These are phyloP conservation scores for Thymelicus lineola DNA, from an alignment of 2,888 invertebrate genomes.

Conservation along the genomic window DNA sequence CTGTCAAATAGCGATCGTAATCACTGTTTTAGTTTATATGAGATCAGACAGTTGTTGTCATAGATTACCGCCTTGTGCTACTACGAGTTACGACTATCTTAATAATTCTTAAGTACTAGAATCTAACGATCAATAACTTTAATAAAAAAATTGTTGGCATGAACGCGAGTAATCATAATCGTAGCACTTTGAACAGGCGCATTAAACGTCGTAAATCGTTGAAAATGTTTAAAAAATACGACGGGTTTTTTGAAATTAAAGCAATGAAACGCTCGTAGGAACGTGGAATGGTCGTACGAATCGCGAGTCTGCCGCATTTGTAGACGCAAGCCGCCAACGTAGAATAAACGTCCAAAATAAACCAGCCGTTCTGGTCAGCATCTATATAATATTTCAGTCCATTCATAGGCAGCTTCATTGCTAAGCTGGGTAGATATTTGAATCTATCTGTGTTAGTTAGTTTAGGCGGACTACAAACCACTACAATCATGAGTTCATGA, in stretches of 20 bases:
- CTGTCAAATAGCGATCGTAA: constrained; percentile 2
- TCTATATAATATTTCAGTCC: constrained; percentile 68
- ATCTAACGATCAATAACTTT: background rate
- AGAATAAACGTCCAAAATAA: constrained; percentile 68
- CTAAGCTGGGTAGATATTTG: too few species aligned
- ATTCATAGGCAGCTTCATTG: constrained; percentile 51
- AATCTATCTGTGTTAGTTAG: too few species aligned
- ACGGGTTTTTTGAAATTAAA: constrained; percentile 31
- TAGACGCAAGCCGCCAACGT: constrained; percentile 75
- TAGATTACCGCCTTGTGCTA: too few species aligned
- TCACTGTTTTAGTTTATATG: background rate
- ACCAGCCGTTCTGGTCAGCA: constrained; percentile 54
- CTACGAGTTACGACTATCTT: background rate
- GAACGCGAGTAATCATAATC: background rate
- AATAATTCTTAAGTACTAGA: background rate
- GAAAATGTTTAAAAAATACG: background rate
- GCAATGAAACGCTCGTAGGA: constrained; percentile 52
- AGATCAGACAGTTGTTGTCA: background rate
- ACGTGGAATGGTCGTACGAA: constrained; percentile 56
- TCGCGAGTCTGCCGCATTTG: constrained; percentile 60
- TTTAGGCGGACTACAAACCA: too few species aligned
- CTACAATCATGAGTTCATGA: too few species aligned
- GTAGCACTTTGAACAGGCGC: background rate
- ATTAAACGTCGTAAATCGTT: constrained; percentile 8
- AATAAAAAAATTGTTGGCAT: constrained; percentile 2